A percentile compares a stretch with the other conserved stretches of the same genome.
Conservation (phyloP, 2,113 vertebrate species). For the Cynoglossus semilaevis region DNA sequence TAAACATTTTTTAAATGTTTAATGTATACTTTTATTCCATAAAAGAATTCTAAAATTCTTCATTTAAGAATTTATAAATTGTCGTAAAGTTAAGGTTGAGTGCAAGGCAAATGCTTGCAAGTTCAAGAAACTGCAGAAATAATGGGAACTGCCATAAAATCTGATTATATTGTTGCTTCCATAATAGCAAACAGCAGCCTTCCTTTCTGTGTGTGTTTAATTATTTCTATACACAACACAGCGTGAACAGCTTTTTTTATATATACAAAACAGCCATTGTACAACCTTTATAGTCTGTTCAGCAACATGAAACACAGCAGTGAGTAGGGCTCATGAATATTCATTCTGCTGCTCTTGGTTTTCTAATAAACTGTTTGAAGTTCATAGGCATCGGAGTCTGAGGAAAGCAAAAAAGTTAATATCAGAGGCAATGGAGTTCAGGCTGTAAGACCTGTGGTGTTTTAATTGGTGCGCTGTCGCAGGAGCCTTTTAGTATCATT, state of each 20-base stretch:
- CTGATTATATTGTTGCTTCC: constrained; percentile 16
- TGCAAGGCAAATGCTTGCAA: too few species aligned
- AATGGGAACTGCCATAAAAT: constrained; percentile 21
- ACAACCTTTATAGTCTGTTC: constrained; percentile 32
- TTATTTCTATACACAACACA: constrained; percentile 11
- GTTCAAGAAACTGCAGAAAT: constrained; percentile 4
- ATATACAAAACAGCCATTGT: constrained; percentile 42
- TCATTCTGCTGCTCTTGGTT: constrained; percentile 48
- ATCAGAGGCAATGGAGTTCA: constrained; percentile 60
- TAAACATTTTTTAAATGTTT: too few species aligned
- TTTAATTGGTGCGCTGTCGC: constrained; percentile 71
- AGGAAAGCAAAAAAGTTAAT: constrained; percentile 55
- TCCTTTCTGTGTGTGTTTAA: constrained; percentile 11
- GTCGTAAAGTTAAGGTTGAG: too few species aligned
- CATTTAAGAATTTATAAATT: too few species aligned
- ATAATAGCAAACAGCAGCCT: constrained; percentile 2
- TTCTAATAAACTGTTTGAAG: constrained; percentile 61
- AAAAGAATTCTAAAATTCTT: too few species aligned
- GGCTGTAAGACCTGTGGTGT: constrained; percentile 62
- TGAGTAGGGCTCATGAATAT: constrained; percentile 53
- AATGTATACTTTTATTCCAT: too few species aligned
- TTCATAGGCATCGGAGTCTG: constrained; percentile 38
- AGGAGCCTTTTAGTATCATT: constrained; percentile 61
- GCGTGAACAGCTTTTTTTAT: constrained; percentile 38
- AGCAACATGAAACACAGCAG: constrained; percentile 37